phyloP scores from a whole-genome alignment of 2,797 vertebrate species.

The Rhyacichthys aspro region DNA sequence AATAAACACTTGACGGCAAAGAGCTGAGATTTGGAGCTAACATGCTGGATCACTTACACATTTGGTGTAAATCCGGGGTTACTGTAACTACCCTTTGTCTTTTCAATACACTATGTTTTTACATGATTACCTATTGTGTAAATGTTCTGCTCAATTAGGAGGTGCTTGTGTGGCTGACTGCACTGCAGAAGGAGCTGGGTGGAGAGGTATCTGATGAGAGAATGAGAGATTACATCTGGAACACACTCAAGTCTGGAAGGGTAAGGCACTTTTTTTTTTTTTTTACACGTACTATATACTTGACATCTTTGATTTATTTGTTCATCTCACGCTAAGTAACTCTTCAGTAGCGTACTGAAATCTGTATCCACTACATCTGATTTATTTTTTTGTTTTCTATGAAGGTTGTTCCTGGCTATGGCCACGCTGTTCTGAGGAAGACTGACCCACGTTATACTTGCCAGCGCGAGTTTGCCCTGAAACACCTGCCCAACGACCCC shows the following conservation, averaged over 20 bases:
- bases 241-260: constrained; percentile 96
- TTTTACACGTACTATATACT: too few relatives aligned
- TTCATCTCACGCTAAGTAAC: neutral
- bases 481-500: constrained; percentile 95
- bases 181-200: constrained; percentile 94
- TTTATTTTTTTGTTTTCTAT: neutral
- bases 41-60: neutral
- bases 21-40: too few relatives aligned
- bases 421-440: constrained; percentile 94
- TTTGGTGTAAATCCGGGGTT: too few relatives aligned
- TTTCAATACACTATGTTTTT: too few relatives aligned
- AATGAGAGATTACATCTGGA: constrained; percentile 97
- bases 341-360: neutral
- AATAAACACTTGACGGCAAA: too few relatives aligned
- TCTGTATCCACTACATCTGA: neutral
- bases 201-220: constrained; percentile 93
- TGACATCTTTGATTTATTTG: neutral
- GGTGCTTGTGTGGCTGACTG: constrained; percentile 95
- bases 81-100: too few relatives aligned
- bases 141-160: constrained; percentile 76
- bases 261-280: constrained; percentile 73
- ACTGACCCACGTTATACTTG: constrained; percentile 95
- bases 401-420: constrained; percentile 95
- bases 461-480: constrained; percentile 95
- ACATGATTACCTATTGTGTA: neutral